phyloP scores from a whole-genome alignment of 2,797 vertebrate genomes.

The Megalops cyprinoides region DNA sequence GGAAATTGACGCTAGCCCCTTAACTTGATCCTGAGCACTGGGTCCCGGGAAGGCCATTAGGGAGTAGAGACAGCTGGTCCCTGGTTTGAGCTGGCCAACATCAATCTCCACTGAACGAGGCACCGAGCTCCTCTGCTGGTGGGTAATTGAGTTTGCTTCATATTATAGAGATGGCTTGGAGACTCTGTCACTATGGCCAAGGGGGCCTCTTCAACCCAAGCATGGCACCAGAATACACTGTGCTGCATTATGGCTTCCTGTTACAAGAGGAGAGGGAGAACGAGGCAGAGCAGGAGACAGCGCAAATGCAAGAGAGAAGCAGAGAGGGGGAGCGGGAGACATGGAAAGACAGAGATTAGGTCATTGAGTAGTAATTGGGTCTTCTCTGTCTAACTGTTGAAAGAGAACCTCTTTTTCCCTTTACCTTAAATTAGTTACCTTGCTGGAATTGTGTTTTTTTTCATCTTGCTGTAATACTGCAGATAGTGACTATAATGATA shows the following conservation, averaged over 20 bases:
- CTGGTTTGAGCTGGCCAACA: constrained; percentile 40
- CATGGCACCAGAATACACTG: not conserved
- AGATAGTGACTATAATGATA: constrained; percentile 8
- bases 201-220: not conserved
- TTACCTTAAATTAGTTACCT: not conserved
- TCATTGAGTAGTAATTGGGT: constrained; percentile 25
- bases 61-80: constrained; percentile 50
- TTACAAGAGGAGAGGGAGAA: not conserved
- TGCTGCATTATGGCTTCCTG: constrained; percentile 1
- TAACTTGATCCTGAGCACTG: constrained; percentile 37
- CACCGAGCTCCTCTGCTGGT: constrained; percentile 17
- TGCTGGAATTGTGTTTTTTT: constrained; percentile 1
- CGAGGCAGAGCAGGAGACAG: not conserved
- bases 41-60: constrained; percentile 43
- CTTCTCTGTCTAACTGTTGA: not conserved
- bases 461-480: not conserved
- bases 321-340: not conserved
- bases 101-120: constrained; percentile 47
- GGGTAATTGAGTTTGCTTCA: constrained; percentile 48
- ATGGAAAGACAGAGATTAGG: not conserved
- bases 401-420: constrained; percentile 11
- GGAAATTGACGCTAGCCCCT: constrained; percentile 26
- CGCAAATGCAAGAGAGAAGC: not conserved
- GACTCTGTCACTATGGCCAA: constrained; percentile 9
- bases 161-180: constrained; percentile 25